Conservation (phyloP, 2,113 vertebrate genomes). For the Myotis lucifugus region DNA sequence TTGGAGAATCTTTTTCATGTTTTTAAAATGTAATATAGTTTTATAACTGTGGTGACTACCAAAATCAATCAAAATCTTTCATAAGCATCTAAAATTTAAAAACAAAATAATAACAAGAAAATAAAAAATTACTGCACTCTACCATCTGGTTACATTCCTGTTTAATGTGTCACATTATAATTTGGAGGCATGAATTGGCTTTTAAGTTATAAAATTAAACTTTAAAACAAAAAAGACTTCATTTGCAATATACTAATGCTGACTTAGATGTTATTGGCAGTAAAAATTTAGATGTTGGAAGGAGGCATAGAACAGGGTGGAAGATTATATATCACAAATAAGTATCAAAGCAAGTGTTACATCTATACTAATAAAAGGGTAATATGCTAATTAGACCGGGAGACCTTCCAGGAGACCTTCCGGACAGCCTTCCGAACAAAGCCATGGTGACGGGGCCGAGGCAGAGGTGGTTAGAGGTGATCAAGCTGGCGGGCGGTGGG, state of each 20-base stretch:
- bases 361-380: no score
- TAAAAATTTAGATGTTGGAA: not conserved
- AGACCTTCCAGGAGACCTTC: no score
- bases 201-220: slow-evolving; percentile 63
- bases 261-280: not conserved
- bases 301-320: not conserved
- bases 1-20: not conserved
- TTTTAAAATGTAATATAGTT: not conserved
- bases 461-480: no score
- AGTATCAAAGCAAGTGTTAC: not conserved
- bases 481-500: no score
- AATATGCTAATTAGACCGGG: no score
- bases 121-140: slow-evolving; percentile 35
- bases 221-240: slow-evolving; percentile 28
- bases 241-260: slow-evolving; percentile 30
- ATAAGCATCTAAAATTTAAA: slow-evolving; percentile 62
- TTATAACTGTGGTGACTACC: slow-evolving; percentile 54
- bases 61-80: slow-evolving; percentile 57
- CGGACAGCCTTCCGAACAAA: no score
- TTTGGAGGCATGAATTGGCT: slow-evolving; percentile 35
- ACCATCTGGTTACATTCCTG: slow-evolving; percentile 62
- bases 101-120: slow-evolving; percentile 65
- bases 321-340: not conserved
- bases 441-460: no score
- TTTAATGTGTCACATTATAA: slow-evolving; percentile 62